These are phyloP conservation scores for Solea senegalensis DNA, from an alignment of 2,113 vertebrate genomes.

Conservation along the genomic window DNA sequence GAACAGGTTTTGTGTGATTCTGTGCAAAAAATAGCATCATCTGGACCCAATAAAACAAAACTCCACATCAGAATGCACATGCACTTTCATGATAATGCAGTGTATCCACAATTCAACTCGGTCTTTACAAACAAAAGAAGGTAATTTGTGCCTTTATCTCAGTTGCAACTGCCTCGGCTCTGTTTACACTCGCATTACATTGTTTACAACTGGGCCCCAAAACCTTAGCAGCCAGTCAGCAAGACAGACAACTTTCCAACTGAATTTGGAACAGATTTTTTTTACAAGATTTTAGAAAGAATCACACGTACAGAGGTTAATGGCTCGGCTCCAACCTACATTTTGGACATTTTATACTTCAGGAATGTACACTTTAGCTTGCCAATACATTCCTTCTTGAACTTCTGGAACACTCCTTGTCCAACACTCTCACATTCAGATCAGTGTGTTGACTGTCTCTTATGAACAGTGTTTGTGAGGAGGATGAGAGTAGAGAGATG, in stretches of 20 bases:
- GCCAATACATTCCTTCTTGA: conserved; percentile 33
- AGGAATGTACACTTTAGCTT: conserved; percentile 14
- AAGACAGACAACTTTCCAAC: not conserved
- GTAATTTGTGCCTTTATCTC: conserved; percentile 2
- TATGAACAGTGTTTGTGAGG: not conserved
- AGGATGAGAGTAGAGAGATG: not conserved
- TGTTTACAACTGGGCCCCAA: conserved; percentile 2
- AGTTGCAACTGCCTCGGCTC: not conserved
- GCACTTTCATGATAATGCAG: not conserved
- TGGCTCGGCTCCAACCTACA: conserved; percentile 13
- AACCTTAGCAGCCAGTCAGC: not conserved
- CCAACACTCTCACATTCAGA: not conserved
- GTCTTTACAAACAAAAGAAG: not conserved
- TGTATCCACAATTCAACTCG: not conserved
- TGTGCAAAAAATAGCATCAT: not conserved
- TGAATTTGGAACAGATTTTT: not conserved
- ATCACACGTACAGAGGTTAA: conserved; percentile 1
- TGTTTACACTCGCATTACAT: conserved; percentile 8
- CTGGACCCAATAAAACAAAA: not conserved
- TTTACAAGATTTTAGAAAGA: not conserved
- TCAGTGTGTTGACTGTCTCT: not conserved
- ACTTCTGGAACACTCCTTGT: conserved; percentile 16
- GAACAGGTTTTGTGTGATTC: conserved; percentile 9
- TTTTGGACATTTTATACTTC: not conserved
- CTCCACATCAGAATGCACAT: not conserved